Evolutionary conservation across 2,113 vertebrate genomes (phyloP).

Genomic region (Amblyornis subalaris): DNA sequence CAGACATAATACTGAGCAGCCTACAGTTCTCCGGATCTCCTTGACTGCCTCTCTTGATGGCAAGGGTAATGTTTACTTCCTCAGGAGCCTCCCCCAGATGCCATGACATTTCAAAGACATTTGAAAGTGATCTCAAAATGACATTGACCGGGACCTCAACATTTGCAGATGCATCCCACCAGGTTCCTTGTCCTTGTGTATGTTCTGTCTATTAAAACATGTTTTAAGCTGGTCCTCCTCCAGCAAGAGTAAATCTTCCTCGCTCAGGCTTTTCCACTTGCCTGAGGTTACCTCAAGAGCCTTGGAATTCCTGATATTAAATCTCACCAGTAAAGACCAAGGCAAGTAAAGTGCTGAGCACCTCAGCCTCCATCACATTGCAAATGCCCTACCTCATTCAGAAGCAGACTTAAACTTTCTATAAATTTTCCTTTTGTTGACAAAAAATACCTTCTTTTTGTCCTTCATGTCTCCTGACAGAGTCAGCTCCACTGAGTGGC

Average conservation of each 20-base stretch:
- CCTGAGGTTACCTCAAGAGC: neutral
- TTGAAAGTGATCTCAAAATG: neutral
- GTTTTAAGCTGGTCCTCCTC: neutral
- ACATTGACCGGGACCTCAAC: neutral
- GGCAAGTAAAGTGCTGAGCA: neutral
- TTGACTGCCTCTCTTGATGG: neutral
- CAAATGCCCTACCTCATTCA: neutral
- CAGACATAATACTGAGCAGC: rapidly evolving
- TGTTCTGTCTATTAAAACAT: neutral
- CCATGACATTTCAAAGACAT: neutral
- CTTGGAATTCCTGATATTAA: neutral
- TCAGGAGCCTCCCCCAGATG: rapidly evolving
- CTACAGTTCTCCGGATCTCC: neutral
- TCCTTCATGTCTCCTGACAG: neutral
- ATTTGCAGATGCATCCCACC: neutral
- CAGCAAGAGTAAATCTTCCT: neutral
- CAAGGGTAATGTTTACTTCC: rapidly evolving
- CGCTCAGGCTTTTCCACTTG: neutral
- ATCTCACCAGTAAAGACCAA: neutral
- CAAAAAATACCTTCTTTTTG: neutral
- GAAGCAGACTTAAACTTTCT: neutral
- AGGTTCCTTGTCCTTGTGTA: neutral
- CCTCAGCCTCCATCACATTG: rapidly evolving
- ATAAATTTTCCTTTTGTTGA: neutral
- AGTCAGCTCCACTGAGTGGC: neutral